Percentiles rank a stretch among this genome's conserved stretches.
phyloP scores from a whole-genome alignment of 2,888 invertebrate species.

The Sinohyriopsis cumingii region DNA sequence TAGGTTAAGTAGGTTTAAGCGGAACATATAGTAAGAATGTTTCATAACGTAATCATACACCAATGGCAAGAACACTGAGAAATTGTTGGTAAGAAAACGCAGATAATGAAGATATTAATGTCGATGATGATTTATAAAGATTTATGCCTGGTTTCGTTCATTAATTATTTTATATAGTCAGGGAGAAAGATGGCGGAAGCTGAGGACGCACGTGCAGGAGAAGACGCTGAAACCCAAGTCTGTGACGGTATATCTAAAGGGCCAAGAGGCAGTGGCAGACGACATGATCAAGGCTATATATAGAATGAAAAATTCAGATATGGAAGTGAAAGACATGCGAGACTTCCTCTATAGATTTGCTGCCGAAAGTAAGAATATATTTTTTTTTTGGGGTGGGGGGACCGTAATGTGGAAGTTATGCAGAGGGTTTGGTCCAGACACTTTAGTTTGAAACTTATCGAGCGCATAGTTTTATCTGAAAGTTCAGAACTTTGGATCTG shows the following conservation, averaged over 20 bases:
- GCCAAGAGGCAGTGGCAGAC: conserved; percentile 48
- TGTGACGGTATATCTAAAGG: conserved; percentile 42
- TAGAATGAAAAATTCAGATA: conserved; percentile 42
- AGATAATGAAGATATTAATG: background rate
- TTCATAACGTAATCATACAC: too few species aligned
- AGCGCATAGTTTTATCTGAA: too few species aligned
- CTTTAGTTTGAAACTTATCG: too few species aligned
- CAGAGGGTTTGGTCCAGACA: too few species aligned
- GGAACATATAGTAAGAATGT: too few species aligned
- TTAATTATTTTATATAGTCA: conserved; percentile 36
- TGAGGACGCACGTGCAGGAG: conserved; percentile 46
- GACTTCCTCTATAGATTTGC: conserved; percentile 47
- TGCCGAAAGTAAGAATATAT: conserved; percentile 51
- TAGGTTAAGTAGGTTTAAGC: too few species aligned
- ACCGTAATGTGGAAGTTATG: too few species aligned
- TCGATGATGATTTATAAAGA: too few species aligned
- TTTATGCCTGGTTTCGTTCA: too few species aligned
- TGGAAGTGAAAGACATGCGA: conserved; percentile 67
- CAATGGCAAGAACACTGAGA: too few species aligned
- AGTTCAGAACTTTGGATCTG: too few species aligned
- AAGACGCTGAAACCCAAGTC: conserved; percentile 52
- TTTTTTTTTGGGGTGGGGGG: too few species aligned
- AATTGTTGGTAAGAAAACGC: background rate
- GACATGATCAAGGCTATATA: conserved; percentile 47
- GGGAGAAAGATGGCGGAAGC: conserved; percentile 48